Evolutionary conservation across 2,888 invertebrate genomes (phyloP).

Genomic region (Ceratothoa steindachneri): DNA sequence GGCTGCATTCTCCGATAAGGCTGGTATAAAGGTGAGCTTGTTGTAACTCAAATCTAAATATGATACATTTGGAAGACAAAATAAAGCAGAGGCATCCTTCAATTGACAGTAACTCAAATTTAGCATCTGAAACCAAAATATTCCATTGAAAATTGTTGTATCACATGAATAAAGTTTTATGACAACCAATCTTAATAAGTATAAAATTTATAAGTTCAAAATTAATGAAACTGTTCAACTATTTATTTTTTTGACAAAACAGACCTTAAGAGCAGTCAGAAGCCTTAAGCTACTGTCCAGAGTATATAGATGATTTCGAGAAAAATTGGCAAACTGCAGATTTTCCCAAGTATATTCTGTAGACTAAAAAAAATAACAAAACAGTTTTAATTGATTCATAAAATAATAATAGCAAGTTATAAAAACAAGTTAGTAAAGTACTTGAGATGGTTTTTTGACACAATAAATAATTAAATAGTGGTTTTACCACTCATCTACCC

Average conservation of each 20-base stretch:
- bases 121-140: slow-evolving; percentile 22
- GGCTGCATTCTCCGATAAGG: slow-evolving; percentile 22
- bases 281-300: neutral
- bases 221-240: too few species aligned
- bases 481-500: too few species aligned
- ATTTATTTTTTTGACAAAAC: too few species aligned
- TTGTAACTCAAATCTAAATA: slow-evolving; percentile 30
- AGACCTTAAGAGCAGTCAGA: slow-evolving; percentile 1
- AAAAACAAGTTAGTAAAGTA: too few species aligned
- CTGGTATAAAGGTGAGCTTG: slow-evolving; percentile 16
- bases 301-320: neutral
- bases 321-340: neutral
- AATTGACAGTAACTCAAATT: slow-evolving; percentile 36
- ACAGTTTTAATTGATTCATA: neutral
- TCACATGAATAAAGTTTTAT: too few species aligned
- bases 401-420: neutral
- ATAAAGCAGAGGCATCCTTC: slow-evolving; percentile 17
- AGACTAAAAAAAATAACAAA: neutral
- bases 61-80: slow-evolving; percentile 19
- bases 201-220: too few species aligned
- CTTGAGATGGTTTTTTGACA: too few species aligned
- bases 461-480: too few species aligned
- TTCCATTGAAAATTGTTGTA: too few species aligned
- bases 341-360: slow-evolving; percentile 1
- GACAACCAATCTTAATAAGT: too few species aligned